A percentile compares a stretch with the other conserved stretches of the same genome.
phyloP scores from a whole-genome alignment of 2,797 vertebrate genomes.

The Lagodon rhomboides region DNA sequence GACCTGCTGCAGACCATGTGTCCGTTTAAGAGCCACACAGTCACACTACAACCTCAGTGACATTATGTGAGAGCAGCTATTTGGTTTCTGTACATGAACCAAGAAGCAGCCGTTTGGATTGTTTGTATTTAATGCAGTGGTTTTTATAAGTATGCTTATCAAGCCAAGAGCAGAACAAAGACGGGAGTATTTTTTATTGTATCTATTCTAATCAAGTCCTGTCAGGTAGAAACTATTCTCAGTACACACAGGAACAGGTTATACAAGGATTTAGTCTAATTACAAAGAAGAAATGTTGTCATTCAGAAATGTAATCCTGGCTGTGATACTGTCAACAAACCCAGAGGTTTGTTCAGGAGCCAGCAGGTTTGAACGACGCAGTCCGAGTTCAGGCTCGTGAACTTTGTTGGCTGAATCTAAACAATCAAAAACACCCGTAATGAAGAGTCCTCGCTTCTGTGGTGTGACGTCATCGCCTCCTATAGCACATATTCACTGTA shows the following conservation, averaged over 20 bases:
- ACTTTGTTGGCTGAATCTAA: neutral
- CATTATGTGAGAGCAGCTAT: neutral
- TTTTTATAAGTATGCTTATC: neutral
- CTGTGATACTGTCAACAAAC: neutral
- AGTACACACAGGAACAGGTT: neutral
- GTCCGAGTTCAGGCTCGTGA: neutral
- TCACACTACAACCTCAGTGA: neutral
- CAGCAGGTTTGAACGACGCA: neutral
- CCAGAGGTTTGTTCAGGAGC: neutral
- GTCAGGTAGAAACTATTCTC: neutral
- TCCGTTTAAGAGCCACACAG: neutral
- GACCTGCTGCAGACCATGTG: constrained; percentile 27
- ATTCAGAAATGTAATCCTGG: constrained; percentile 7
- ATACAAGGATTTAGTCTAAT: neutral
- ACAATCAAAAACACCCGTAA: neutral
- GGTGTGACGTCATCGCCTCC: neutral
- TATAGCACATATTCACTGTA: neutral
- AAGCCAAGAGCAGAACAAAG: neutral
- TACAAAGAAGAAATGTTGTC: neutral
- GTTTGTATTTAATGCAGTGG: neutral
- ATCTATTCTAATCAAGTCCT: neutral
- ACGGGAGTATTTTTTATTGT: neutral
- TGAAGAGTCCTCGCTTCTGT: neutral
- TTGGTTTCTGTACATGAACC: neutral
- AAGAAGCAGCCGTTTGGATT: neutral